Conservation (phyloP, 1,140 invertebrate species). For the Neodiprion lecontei region DNA sequence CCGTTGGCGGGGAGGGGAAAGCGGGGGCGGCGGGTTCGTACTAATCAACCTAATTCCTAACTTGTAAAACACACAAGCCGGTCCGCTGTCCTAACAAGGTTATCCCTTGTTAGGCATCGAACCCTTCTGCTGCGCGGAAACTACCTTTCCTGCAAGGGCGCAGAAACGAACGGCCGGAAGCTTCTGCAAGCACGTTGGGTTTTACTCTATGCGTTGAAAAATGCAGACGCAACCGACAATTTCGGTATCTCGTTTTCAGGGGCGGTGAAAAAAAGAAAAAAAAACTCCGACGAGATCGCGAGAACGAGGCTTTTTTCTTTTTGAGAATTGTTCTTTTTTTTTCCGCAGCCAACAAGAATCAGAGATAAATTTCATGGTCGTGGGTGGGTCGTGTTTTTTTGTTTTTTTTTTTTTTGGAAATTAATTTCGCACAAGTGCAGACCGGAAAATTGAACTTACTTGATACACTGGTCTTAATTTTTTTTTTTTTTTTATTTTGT, state of each 20-base stretch:
- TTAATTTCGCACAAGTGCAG: no score
- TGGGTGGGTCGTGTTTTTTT: neutral
- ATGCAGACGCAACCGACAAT: no score
- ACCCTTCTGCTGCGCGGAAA: conserved; percentile 38
- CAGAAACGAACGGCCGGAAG: neutral
- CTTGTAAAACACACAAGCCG: conserved; percentile 63
- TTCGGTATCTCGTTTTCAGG: no score
- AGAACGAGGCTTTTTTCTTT: neutral
- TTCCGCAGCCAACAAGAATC: neutral
- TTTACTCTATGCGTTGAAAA: no score
- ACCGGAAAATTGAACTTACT: no score
- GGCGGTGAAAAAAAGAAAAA: no score
- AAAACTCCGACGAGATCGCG: no score
- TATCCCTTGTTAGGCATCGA: conserved; percentile 62
- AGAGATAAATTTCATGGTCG: neutral
- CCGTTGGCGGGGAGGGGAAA: conserved; percentile 29
- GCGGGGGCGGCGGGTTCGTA: conserved; percentile 36
- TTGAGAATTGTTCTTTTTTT: neutral
- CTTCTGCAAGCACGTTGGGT: no score
- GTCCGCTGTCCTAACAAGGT: conserved; percentile 55
- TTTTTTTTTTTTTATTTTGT: no score
- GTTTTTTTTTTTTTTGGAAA: no score
- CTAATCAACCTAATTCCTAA: conserved; percentile 64
- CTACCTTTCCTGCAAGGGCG: neutral
- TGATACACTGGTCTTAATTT: no score